Evolutionary conservation across 2,888 invertebrate genomes (phyloP), one percentile per base, ranked within the genome.

Genomic region (Nomada ferruginata): DNA sequence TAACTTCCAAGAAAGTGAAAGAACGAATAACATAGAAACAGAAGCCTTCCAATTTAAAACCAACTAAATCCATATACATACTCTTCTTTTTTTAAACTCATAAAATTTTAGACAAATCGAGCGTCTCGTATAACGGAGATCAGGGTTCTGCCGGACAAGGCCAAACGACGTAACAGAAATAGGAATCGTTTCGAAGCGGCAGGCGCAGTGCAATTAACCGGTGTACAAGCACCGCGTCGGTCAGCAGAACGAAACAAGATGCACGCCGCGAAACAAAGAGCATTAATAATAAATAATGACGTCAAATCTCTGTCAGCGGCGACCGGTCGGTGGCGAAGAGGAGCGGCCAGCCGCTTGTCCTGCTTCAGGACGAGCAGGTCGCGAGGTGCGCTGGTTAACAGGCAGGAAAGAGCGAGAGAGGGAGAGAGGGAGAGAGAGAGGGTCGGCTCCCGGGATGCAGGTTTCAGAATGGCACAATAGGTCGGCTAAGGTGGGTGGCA

Each of bases 401-500:
- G 69, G 64, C 55, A 57, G 73, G 76, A 83, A 83, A 76, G 83
- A 87, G 87, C 29, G 47, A 13, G 47, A 15, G 47, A 15, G 15
- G 15, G 47, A 13, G 47, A 15, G 47, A 15, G 15, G 15, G 15
- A 15, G 47, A 87, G 80, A 74, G 83, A 87, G 75, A 85, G 82
- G 47, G 13, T 66, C 83, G 82, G 77, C 85, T 85, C 79, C 80
- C 83, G 83, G 82, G 86, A 86, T 85, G 89, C 88, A 88, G 90
- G 86, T 90, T 90, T 89, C 84, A 89, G 90, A 90, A 90, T 90
- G 90, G 90, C 90, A 90, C 88, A 89, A 88, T 89, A 89, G 90
- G 91, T 88, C 86, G 90, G 86, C 87, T 85, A 90, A 92, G 91
- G 91, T 91, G 92, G 91, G 92, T 91, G 92, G 91, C 89, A 90